Evolutionary conservation across 53 echinoderm and acorn worm genomes (phyloP), one percentile per base, ranked within the genome.

Genomic region (Holothuria leucospilota): DNA sequence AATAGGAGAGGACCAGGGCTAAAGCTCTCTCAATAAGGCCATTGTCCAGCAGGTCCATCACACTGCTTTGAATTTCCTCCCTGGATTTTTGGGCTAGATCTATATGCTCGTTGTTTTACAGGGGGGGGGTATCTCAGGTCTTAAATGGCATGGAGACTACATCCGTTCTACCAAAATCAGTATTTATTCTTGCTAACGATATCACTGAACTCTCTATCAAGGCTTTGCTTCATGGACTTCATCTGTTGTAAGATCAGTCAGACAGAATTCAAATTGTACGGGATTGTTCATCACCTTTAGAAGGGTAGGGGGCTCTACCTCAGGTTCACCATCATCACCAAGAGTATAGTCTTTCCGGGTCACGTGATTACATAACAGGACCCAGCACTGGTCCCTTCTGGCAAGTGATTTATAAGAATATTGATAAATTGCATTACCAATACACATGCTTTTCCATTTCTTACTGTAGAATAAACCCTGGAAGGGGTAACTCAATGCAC

Each of bases 1-100:
- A 52, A 46, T 14, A 51, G 75, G 16, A 51, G 51, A 56, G 77
- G 41, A 88, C 89, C 89, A 39, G 92, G 92, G 78, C 88, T 84
- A 25, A 77, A 65, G 51, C 85, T 84, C 59, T 88, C 59, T 91
- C 91, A 77, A 91, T 88, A 14, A 91, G 28, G 10, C 74, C 91
- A 63, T 67, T 40, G 2, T 78, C 85, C 56, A 85, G 11, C n/a
- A 92, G 59, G 42, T 66, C 51, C 20, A 89, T 39, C 29, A 79
- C 77, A 16, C 89, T 89, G n/a, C 71, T 89, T 30, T 68, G 81
- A 15, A 92, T 89, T 66, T 92, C 92, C 20, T 78, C 38, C 62
- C 71, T 89, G 21, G 86, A 29, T 38, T 63, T 82, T n/a, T n/a
- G n/a, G n/a, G n/a, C n/a, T n/a, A n/a, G n/a, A n/a, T n/a, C n/a